Conservation (phyloP, 1,140 invertebrate species). For the Adoxophyes honmai region DNA sequence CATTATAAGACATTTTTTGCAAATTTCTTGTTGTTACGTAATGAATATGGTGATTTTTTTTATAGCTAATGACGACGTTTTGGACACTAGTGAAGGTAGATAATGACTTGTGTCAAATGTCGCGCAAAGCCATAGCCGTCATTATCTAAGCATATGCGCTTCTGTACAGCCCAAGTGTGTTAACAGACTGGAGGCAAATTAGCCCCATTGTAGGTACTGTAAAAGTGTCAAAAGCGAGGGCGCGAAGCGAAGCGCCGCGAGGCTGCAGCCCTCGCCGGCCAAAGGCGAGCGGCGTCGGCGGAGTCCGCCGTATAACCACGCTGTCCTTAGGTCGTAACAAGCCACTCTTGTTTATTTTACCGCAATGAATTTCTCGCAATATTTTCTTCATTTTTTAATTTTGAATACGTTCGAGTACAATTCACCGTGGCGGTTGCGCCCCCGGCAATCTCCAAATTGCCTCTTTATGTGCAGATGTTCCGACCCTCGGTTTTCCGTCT, state of each 20-base stretch:
- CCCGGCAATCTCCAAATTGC: conserved; percentile 76
- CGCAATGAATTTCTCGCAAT: conserved; percentile 72
- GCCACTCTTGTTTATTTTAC: conserved; percentile 71
- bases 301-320: conserved; percentile 3
- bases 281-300: background rate
- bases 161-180: too few species aligned
- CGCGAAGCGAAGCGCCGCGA: background rate
- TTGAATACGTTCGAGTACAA: conserved; percentile 75
- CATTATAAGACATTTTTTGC: too few species aligned
- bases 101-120: too few species aligned
- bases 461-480: conserved; percentile 76
- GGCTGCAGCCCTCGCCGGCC: background rate
- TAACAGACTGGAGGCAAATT: too few species aligned
- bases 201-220: too few species aligned
- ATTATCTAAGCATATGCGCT: too few species aligned
- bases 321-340: conserved; percentile 47
- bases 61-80: too few species aligned
- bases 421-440: conserved; percentile 68
- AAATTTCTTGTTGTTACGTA: too few species aligned
- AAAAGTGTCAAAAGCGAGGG: background rate
- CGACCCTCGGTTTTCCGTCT: conserved; percentile 74
- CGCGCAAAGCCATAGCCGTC: too few species aligned
- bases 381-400: conserved; percentile 71
- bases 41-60: too few species aligned
- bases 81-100: too few species aligned